These are phyloP conservation scores for Strigamia transsilvanica DNA, from an alignment of 2,888 invertebrate genomes.

Conservation along the genomic window DNA sequence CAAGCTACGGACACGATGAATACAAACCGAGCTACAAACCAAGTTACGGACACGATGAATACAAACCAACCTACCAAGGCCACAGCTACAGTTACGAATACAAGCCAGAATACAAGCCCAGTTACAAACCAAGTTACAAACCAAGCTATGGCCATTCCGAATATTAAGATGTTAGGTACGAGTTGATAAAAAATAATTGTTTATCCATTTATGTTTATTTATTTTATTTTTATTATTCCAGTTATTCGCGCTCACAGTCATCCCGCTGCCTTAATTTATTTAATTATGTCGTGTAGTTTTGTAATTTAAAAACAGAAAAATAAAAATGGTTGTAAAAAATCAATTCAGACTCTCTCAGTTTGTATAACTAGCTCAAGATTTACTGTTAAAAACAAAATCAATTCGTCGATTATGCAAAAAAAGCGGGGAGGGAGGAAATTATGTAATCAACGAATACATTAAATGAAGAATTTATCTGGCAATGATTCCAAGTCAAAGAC, in stretches of 20 bases:
- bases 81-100: constrained; percentile 41
- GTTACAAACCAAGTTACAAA: constrained; percentile 51
- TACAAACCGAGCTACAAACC: constrained; percentile 50
- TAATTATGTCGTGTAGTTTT: constrained; percentile 34
- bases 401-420: not conserved
- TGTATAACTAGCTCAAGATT: not conserved
- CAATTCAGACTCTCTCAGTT: not conserved
- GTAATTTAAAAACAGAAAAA: constrained; percentile 19
- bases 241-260: constrained; percentile 32
- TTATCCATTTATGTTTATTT: not conserved
- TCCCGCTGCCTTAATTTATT: constrained; percentile 42
- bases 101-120: constrained; percentile 48
- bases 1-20: constrained; percentile 28
- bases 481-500: constrained; percentile 12
- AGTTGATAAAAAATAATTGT: not conserved
- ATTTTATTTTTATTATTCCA: not conserved
- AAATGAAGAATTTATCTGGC: constrained; percentile 1
- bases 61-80: constrained; percentile 17
- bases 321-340: constrained; percentile 34
- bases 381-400: not conserved
- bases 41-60: constrained; percentile 37
- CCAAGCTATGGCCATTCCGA: constrained; percentile 23
- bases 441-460: not conserved
- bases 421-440: not conserved
- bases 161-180: constrained; percentile 7